Evolutionary conservation across 2,888 invertebrate species (phyloP).

Genomic region (Penaeus monodon): DNA sequence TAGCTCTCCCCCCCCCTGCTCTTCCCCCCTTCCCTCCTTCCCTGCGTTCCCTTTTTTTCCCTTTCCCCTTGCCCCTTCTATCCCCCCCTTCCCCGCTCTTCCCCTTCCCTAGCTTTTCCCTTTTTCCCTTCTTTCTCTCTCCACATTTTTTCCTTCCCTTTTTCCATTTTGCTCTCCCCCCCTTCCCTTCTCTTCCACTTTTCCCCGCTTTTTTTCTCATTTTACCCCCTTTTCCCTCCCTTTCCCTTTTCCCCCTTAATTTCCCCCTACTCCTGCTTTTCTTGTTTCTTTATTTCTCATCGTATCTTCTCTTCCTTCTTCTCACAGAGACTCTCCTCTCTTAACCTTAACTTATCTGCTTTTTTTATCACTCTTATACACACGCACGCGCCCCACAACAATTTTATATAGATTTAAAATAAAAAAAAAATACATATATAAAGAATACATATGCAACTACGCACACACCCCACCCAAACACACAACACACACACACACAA

Average conservation of each 20-base stretch:
- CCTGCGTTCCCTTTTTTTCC: background rate
- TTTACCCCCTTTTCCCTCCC: background rate
- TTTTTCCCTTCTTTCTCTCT: background rate
- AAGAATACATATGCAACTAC: too few relatives aligned
- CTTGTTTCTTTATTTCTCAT: background rate
- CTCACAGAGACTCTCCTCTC: background rate
- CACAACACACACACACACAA: too few relatives aligned
- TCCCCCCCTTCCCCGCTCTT: background rate
- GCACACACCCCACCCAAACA: too few relatives aligned
- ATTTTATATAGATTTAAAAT: too few relatives aligned
- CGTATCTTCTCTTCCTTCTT: background rate
- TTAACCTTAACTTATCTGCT: background rate
- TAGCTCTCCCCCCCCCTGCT: background rate
- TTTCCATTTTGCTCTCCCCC: background rate
- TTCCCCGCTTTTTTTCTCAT: background rate
- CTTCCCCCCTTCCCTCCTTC: background rate
- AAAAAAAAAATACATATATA: too few relatives aligned
- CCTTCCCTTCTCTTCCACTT: background rate
- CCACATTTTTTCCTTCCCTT: background rate
- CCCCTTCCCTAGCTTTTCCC: background rate
- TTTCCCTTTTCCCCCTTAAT: background rate
- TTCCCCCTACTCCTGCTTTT: background rate
- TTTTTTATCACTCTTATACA: too few relatives aligned
- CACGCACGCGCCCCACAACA: too few relatives aligned
- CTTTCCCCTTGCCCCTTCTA: background rate